phyloP scores from a whole-genome alignment of 2,113 vertebrate genomes.

The Tympanuchus pallidicinctus region DNA sequence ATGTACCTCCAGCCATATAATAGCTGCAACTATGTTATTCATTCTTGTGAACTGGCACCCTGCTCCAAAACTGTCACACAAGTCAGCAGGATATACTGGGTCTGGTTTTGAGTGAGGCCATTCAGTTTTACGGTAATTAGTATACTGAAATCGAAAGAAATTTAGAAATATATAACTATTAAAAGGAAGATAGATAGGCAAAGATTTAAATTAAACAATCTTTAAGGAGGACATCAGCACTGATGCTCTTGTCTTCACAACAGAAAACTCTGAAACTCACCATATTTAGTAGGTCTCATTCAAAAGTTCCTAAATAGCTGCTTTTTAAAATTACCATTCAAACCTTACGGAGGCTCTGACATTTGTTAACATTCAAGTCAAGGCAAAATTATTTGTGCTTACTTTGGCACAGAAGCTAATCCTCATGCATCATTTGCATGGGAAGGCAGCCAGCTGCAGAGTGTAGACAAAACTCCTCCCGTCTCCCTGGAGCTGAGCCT shows the following conservation, averaged over 20 bases:
- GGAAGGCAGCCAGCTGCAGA: conserved; percentile 31
- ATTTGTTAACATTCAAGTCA: conserved; percentile 36
- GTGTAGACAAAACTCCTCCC: background rate
- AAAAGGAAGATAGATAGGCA: too few relatives aligned
- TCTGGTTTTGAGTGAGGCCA: background rate
- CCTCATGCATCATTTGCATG: background rate
- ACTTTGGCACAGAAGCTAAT: conserved; percentile 34
- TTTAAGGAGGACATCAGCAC: background rate
- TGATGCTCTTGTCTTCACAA: background rate
- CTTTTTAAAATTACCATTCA: background rate
- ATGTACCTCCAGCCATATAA: background rate
- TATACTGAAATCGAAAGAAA: background rate
- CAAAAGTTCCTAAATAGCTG: background rate
- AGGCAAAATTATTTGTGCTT: conserved; percentile 13
- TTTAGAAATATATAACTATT: background rate
- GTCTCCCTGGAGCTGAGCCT: background rate
- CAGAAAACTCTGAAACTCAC: background rate
- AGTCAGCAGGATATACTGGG: background rate
- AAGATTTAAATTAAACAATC: background rate
- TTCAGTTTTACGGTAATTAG: background rate
- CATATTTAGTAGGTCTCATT: background rate
- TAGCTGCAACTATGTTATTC: background rate
- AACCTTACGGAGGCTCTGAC: background rate
- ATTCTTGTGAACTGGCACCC: background rate
- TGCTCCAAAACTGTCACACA: background rate